Percentiles rank a stretch among this genome's conserved stretches.
Evolutionary conservation across 2,113 vertebrate genomes (phyloP).

Genomic region (Solea senegalensis): DNA sequence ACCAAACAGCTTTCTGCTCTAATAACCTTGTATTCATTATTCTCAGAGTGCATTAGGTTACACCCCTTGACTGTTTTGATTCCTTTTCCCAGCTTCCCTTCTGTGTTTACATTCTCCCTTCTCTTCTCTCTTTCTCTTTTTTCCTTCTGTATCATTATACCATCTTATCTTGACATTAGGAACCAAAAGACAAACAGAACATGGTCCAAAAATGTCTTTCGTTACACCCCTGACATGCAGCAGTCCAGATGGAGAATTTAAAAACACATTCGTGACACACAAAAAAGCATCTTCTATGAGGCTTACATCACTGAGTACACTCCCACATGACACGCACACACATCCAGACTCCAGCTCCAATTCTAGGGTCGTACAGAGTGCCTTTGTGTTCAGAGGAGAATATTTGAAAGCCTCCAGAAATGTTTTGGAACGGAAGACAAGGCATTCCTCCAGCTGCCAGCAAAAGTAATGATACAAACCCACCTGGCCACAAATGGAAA

Average conservation of each 20-base stretch:
- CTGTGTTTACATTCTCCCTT: not conserved
- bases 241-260: slow-evolving; percentile 31
- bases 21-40: too few species aligned
- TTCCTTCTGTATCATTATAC: not conserved
- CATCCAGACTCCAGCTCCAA: not conserved
- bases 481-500: slow-evolving; percentile 32
- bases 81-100: not conserved
- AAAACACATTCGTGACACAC: slow-evolving; percentile 14
- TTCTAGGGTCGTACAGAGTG: not conserved
- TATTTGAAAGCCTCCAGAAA: slow-evolving; percentile 1
- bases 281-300: not conserved
- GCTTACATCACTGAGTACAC: slow-evolving; percentile 27
- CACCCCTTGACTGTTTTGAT: not conserved
- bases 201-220: slow-evolving; percentile 24
- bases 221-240: slow-evolving; percentile 32
- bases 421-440: slow-evolving; percentile 35
- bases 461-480: slow-evolving; percentile 12
- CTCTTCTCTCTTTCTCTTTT: not conserved
- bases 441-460: slow-evolving; percentile 7
- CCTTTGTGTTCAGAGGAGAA: slow-evolving; percentile 1
- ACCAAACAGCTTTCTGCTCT: too few species aligned
- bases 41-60: not conserved
- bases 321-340: slow-evolving; percentile 7
- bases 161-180: slow-evolving; percentile 4
- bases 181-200: slow-evolving; percentile 39